Evolutionary conservation across 2,797 vertebrate species (phyloP).

Genomic region (Cuniculus paca): DNA sequence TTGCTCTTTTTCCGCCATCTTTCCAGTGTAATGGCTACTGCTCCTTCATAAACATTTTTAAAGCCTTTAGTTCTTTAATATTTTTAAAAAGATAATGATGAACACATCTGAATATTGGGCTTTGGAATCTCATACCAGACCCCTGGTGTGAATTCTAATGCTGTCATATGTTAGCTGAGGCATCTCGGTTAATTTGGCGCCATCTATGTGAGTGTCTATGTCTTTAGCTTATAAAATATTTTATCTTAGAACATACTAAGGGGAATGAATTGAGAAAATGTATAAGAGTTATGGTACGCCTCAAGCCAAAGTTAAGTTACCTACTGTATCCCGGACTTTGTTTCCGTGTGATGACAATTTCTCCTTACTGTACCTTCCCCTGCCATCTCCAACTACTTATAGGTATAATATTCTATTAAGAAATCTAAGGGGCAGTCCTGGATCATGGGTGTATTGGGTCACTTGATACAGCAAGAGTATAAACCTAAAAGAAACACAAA

Average conservation of each 20-base stretch:
- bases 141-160: background rate
- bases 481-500: background rate
- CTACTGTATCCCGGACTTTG: background rate
- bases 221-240: background rate
- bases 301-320: background rate
- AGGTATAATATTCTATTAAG: background rate
- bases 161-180: background rate
- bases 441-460: background rate
- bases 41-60: background rate
- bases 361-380: background rate
- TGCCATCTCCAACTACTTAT: background rate
- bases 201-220: background rate
- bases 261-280: background rate
- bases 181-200: background rate
- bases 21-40: too few relatives aligned
- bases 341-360: background rate
- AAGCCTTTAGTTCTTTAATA: background rate
- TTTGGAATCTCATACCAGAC: background rate
- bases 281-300: background rate
- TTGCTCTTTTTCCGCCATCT: too few relatives aligned
- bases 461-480: background rate
- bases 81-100: background rate
- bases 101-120: background rate
- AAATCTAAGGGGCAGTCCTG: background rate
- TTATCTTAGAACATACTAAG: background rate